phyloP scores from a whole-genome alignment of 2,797 vertebrate genomes.

The Neosilurus hyrtlii region DNA sequence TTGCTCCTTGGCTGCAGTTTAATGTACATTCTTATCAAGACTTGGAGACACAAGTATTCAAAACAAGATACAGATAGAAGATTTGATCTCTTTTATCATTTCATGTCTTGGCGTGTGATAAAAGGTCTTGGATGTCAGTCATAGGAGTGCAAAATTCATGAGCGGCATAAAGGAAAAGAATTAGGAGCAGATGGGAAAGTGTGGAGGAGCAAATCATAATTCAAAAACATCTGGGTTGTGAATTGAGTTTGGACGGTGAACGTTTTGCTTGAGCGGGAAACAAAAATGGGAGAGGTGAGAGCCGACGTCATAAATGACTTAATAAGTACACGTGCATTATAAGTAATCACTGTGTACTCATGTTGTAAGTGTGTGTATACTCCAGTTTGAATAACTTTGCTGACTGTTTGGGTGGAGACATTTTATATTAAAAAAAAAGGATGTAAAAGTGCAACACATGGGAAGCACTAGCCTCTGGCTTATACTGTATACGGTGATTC shows the following conservation, averaged over 20 bases:
- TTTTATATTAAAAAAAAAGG: slow-evolving; percentile 9
- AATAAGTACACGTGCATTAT: not conserved
- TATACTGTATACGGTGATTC: not conserved
- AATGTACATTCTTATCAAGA: slow-evolving; percentile 39
- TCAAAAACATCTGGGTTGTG: slow-evolving; percentile 67
- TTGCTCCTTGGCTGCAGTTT: slow-evolving; percentile 15
- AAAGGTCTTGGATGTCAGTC: slow-evolving; percentile 65
- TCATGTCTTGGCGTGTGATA: slow-evolving; percentile 68
- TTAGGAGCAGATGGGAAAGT: slow-evolving; percentile 70
- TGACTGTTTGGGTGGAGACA: not conserved
- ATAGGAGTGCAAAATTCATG: slow-evolving; percentile 64
- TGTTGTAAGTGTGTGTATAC: not conserved
- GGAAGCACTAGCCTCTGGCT: not conserved
- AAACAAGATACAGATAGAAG: slow-evolving; percentile 59
- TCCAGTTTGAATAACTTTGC: not conserved
- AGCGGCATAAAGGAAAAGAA: slow-evolving; percentile 67
- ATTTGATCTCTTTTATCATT: slow-evolving; percentile 67
- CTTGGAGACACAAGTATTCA: slow-evolving; percentile 40
- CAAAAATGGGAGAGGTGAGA: slow-evolving; percentile 13
- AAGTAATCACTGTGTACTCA: not conserved
- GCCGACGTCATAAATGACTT: slow-evolving; percentile 13
- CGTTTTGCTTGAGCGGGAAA: slow-evolving; percentile 25
- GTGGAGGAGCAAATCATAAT: slow-evolving; percentile 62
- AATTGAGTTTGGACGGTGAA: slow-evolving; percentile 54
- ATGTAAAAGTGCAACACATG: not conserved